Evolutionary conservation across 2,113 vertebrate species (phyloP).

Genomic region (Oenanthe melanoleuca): DNA sequence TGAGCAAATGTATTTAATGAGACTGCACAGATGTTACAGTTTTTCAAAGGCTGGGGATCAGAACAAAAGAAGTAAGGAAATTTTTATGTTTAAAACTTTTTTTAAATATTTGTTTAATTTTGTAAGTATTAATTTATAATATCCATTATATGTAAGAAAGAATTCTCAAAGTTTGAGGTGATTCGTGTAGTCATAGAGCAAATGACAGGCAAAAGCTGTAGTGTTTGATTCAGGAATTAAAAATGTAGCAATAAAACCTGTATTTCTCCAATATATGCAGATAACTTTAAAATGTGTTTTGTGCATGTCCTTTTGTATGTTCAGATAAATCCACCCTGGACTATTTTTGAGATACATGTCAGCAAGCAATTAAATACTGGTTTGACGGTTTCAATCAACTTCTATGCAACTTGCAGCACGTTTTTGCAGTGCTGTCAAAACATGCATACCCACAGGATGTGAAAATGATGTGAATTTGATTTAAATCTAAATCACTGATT

Average conservation of each 20-base stretch:
- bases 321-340: background rate
- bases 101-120: background rate
- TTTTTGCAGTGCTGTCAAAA: constrained; percentile 26
- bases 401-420: background rate
- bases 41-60: background rate
- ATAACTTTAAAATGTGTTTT: background rate
- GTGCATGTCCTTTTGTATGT: background rate
- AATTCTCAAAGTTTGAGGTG: background rate
- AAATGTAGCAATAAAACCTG: background rate
- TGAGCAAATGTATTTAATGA: background rate
- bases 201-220: background rate
- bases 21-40: background rate
- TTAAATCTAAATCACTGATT: background rate
- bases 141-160: background rate
- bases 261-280: background rate
- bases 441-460: background rate
- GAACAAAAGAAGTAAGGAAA: background rate
- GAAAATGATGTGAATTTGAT: background rate
- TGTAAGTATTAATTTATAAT: background rate
- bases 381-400: background rate
- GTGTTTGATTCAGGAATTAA: background rate
- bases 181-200: background rate
- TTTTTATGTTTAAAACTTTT: background rate
- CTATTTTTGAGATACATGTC: background rate
- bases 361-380: background rate